A percentile compares a stretch with the other conserved stretches of the same genome.
Evolutionary conservation across 2,113 vertebrate genomes (phyloP).

Genomic region (Sorex araneus): DNA sequence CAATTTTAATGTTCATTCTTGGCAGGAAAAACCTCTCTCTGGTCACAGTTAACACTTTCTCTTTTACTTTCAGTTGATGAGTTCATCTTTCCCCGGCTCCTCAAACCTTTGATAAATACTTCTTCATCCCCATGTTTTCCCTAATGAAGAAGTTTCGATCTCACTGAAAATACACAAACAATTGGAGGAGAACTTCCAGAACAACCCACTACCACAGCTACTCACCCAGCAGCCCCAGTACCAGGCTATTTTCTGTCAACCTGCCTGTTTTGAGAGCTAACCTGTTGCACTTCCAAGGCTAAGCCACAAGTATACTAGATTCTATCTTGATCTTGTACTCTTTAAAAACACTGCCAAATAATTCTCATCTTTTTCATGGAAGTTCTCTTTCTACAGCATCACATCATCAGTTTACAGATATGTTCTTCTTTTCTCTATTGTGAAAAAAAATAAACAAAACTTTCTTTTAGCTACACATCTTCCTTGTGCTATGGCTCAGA

Average conservation of each 20-base stretch:
- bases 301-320: not conserved
- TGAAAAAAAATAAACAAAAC: conserved; percentile 16
- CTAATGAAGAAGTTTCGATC: not conserved
- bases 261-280: not conserved
- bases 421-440: not conserved
- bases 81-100: not conserved
- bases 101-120: not conserved
- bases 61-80: conserved; percentile 5
- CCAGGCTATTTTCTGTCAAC: not conserved
- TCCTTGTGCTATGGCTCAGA: too few relatives aligned
- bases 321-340: too few relatives aligned
- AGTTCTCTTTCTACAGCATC: not conserved
- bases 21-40: not conserved
- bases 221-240: too few relatives aligned
- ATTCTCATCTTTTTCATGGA: not conserved
- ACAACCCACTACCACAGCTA: not conserved
- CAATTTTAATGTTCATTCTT: conserved; percentile 29
- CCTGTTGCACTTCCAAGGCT: not conserved
- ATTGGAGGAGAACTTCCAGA: not conserved
- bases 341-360: not conserved
- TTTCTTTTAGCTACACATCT: too few relatives aligned
- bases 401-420: conserved; percentile 9
- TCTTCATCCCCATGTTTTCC: not conserved
- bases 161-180: not conserved
- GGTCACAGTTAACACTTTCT: not conserved